These are phyloP conservation scores for Pagrus major DNA, from an alignment of 2,113 vertebrate genomes.

Conservation along the genomic window DNA sequence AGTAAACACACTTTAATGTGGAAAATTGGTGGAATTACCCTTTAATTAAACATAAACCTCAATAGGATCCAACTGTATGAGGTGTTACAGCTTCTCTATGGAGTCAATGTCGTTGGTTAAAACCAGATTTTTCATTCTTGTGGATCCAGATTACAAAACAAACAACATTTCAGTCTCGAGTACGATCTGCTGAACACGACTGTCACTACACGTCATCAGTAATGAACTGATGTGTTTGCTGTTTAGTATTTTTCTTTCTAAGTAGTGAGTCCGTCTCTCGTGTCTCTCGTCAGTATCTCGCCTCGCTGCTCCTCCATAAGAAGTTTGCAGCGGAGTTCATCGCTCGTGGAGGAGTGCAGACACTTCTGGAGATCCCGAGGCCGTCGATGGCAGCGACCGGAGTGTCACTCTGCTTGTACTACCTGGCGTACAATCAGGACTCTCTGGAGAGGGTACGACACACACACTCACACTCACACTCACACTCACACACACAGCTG, in stretches of 20 bases:
- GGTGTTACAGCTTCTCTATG: too few species aligned
- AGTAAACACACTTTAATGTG: too few species aligned
- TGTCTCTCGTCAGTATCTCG: conserved; percentile 86
- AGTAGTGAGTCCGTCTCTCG: not conserved
- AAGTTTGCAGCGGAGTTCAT: conserved; percentile 94
- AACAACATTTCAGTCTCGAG: too few species aligned
- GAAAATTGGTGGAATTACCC: too few species aligned
- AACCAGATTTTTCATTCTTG: too few species aligned
- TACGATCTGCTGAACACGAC: too few species aligned
- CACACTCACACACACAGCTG: not conserved
- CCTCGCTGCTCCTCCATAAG: conserved; percentile 95
- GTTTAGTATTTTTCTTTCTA: not conserved
- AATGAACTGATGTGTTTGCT: not conserved
- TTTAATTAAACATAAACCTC: too few species aligned
- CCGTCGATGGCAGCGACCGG: conserved; percentile 98
- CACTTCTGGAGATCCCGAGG: conserved; percentile 93
- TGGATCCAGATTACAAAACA: too few species aligned
- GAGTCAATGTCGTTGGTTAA: too few species aligned
- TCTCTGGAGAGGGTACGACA: conserved; percentile 93
- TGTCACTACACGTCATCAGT: too few species aligned
- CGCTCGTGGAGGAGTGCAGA: conserved; percentile 89
- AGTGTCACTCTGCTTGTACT: conserved; percentile 96
- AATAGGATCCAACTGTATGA: too few species aligned
- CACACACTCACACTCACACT: not conserved
- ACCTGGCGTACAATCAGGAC: conserved; percentile 96